Conservation (phyloP, 1,140 invertebrate genomes). For the Ips nitidus region DNA sequence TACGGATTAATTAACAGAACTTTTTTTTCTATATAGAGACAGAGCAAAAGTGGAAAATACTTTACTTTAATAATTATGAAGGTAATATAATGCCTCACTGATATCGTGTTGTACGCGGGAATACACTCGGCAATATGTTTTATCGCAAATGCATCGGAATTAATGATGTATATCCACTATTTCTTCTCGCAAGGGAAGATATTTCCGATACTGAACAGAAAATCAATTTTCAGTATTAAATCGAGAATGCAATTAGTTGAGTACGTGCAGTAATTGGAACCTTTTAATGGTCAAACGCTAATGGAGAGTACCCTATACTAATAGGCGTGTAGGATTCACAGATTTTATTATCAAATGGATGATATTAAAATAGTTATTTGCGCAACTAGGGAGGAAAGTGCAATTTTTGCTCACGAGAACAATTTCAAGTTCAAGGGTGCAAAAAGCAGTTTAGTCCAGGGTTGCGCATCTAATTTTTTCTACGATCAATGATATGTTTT, state of each 20-base stretch:
- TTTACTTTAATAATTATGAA: slow-evolving; percentile 29
- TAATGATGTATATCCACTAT: slow-evolving; percentile 34
- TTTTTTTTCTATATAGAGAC: slow-evolving; percentile 9
- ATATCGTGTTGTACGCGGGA: slow-evolving; percentile 30
- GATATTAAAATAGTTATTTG: no score
- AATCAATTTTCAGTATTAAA: slow-evolving; percentile 11
- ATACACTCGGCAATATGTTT: slow-evolving; percentile 30
- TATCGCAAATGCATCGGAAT: slow-evolving; percentile 28
- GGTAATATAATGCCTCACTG: slow-evolving; percentile 30
- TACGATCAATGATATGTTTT: no score
- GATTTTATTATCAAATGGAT: no score
- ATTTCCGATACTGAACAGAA: slow-evolving; percentile 10
- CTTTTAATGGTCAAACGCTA: no score
- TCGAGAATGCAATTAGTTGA: background rate
- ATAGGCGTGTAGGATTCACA: no score
- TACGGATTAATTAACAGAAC: slow-evolving; percentile 28
- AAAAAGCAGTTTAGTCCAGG: no score
- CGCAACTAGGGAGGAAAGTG: no score
- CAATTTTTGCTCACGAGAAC: no score
- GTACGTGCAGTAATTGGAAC: background rate
- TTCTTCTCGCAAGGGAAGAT: slow-evolving; percentile 7
- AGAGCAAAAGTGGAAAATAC: slow-evolving; percentile 26
- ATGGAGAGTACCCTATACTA: no score
- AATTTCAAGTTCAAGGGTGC: no score
- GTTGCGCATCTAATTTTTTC: no score